These are phyloP conservation scores for Melanotaenia nigrans DNA, from an alignment of 2,797 vertebrate genomes.

Conservation along the genomic window DNA sequence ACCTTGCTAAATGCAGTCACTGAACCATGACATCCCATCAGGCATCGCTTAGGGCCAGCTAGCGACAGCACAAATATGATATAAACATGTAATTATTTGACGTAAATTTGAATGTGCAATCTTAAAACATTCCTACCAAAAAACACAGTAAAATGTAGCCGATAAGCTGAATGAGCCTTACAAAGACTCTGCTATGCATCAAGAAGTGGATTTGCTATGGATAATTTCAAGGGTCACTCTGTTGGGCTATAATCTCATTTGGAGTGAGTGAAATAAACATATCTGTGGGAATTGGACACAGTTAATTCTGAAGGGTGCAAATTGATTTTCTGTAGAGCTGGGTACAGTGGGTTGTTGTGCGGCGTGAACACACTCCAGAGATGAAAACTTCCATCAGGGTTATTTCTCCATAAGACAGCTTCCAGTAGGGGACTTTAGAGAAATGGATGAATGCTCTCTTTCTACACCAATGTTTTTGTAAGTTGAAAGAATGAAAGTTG, in stretches of 20 bases:
- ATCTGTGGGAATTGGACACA: slow-evolving; percentile 77
- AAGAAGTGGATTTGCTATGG: slow-evolving; percentile 70
- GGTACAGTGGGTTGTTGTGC: slow-evolving; percentile 48
- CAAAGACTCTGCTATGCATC: slow-evolving; percentile 48
- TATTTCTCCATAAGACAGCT: slow-evolving; percentile 28
- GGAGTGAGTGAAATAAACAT: slow-evolving; percentile 80
- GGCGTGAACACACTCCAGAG: slow-evolving; percentile 46
- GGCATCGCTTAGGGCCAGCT: slow-evolving; percentile 15
- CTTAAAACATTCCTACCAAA: slow-evolving; percentile 20
- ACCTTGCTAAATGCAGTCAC: slow-evolving; percentile 13
- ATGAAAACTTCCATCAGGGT: slow-evolving; percentile 47
- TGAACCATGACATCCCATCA: slow-evolving; percentile 31
- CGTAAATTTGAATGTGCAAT: slow-evolving; percentile 21
- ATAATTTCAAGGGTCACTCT: slow-evolving; percentile 78
- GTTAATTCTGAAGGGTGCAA: slow-evolving; percentile 76
- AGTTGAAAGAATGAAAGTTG: slow-evolving; percentile 18
- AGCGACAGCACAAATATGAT: neutral
- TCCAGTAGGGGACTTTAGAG: neutral
- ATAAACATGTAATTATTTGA: slow-evolving; percentile 5
- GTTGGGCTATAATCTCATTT: slow-evolving; percentile 79
- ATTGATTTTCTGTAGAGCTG: slow-evolving; percentile 72
- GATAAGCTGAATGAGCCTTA: slow-evolving; percentile 26
- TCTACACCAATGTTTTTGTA: neutral
- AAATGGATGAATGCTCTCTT: neutral
- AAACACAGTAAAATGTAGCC: slow-evolving; percentile 15